Conservation (phyloP, 2,888 invertebrate genomes). For the Drosophila rellima region DNA sequence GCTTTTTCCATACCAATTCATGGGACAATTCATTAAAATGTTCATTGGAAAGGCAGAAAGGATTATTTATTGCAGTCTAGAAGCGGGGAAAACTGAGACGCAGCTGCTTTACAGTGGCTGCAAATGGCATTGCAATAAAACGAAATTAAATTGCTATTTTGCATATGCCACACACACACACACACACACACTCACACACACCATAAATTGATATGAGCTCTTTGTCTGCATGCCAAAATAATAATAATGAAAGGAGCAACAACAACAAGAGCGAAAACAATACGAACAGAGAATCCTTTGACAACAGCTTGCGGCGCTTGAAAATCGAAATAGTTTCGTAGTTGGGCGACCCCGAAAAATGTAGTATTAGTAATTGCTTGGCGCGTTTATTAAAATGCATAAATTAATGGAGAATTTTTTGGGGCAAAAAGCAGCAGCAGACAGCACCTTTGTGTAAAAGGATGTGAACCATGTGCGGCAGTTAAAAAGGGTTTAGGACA, state of each 20-base stretch:
- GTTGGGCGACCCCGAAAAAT: slow-evolving; percentile 45
- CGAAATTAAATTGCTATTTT: slow-evolving; percentile 79
- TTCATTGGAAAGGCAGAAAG: slow-evolving; percentile 22
- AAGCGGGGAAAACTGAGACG: slow-evolving; percentile 37
- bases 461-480: slow-evolving; percentile 57
- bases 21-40: slow-evolving; percentile 60
- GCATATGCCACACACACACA: slow-evolving; percentile 62
- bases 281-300: slow-evolving; percentile 61
- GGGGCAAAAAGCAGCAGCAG: not conserved
- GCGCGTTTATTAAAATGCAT: slow-evolving; percentile 83
- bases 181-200: slow-evolving; percentile 17
- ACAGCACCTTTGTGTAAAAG: slow-evolving; percentile 42
- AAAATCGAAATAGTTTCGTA: slow-evolving; percentile 55
- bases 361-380: slow-evolving; percentile 70
- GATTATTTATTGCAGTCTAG: slow-evolving; percentile 63
- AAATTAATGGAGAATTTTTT: slow-evolving; percentile 72
- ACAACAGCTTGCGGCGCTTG: slow-evolving; percentile 67
- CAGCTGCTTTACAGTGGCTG: slow-evolving; percentile 69
- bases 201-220: slow-evolving; percentile 63
- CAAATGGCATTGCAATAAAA: slow-evolving; percentile 78
- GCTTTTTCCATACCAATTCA: slow-evolving; percentile 12
- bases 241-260: slow-evolving; percentile 45
- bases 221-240: slow-evolving; percentile 63
- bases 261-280: not conserved
- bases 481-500: slow-evolving; percentile 57